Base-by-base conservation (phyloP, 2,888 invertebrate species). In the Drosophila mulleri region DNA sequence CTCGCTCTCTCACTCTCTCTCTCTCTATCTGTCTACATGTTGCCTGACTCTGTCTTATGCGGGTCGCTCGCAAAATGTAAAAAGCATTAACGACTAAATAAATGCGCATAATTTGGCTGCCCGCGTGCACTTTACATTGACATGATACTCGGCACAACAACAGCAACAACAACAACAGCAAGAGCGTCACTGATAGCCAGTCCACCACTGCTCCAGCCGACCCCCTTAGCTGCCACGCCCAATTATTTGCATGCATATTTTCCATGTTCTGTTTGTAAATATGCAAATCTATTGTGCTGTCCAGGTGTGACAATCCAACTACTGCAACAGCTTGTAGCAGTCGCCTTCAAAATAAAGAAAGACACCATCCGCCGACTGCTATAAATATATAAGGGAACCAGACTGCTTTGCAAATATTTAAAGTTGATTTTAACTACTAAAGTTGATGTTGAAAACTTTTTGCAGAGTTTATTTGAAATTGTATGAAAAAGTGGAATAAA, bases 91-190 rank as follows among this genome's bases (percentile, higher is more conserved):
- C 77, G 56, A 60, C 65, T 67, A 76, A 72, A 67, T 72, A 89
- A 87, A 89, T 84, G 83, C 88, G 83, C 83, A 84, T 84, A 84
- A 81, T 87, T 84, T 84, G 42, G 60, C 35, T 66, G 62, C 52
- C 67, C 75, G 72, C 58, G 41, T 83, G 84, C 88, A 89, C 78
- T 83, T 81, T 83, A 58, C 75, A 67, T 78, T 75, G 84, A 83
- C 81, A 83, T 69, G 88, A 72, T 53, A 83, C 79, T 78, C 45
- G 60, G 37, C 37, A 18, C 50, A 35, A 5, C 54, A 41, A n/a
- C 54, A 54, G 26, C 39, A 39, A 39, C 16, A 39, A 39, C 37
- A 39, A 7, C 37, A 37, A 5, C 54, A 41, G 1, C 54, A 54
- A 54, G 4, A 53, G 16, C 37, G 37, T 35, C 67, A 58, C 67